Evolutionary conservation across 2,888 invertebrate genomes (phyloP), one percentile per base, ranked within the genome.

Genomic region (Bellardia pandia): DNA sequence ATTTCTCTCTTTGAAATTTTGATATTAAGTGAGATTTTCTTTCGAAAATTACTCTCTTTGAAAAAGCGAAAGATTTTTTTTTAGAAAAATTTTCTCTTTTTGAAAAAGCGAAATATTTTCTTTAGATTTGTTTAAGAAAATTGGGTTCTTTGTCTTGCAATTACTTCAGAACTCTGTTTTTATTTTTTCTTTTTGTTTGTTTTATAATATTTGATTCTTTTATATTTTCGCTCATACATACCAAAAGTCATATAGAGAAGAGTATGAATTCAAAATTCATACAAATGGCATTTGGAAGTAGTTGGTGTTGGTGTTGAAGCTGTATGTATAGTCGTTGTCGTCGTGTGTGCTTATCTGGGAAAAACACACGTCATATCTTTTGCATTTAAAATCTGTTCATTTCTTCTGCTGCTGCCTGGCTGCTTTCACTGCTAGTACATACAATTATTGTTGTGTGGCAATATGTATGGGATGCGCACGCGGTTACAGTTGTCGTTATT

Each of bases 341-440:
- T 71, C 23, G 81, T 81, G 30, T 71, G 74, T 75, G 85, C 87
- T 87, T 87, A 87, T 87, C 87, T 87, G 66, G 64, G 78, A 82
- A 85, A 85, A 87, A 85, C 87, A 87, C 85, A 85, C 87, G 81
- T 85, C 85, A 85, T 87, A 87, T 87, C 87, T 87, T 86, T 85
- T 85, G 85, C 85, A 85, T 87, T 87, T 87, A 85, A 87, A 85
- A 85, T 69, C 78, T 83, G 82, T 77, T 64, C 60, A 33, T 77
- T 83, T 64, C 45, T 83, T 62, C 53, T 83, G 23, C 48, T 71
- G 7, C 30, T 48, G 16, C 7, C 42, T 66, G 45, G 45, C 45
- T 66, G 51, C 53, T 64, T 33, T 58, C 51, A 51, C 4, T 62
- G 74, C 68, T 23, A 23, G 23, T 23, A 23, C 23, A 23, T 23